Evolutionary conservation across 2,797 vertebrate species (phyloP).

Genomic region (Falco berigora): DNA sequence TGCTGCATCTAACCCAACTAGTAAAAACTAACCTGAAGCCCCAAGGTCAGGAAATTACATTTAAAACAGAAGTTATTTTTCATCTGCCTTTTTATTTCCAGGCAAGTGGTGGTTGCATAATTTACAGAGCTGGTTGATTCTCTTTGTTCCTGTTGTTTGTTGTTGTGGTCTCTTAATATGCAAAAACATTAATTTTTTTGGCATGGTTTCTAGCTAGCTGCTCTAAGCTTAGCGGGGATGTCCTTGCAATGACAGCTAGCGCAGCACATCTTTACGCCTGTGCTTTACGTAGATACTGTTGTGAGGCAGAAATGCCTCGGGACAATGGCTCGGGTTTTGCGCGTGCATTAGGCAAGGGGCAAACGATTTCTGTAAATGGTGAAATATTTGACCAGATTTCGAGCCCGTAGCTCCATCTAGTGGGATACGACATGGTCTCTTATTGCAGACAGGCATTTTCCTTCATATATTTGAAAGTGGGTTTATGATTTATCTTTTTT

Average conservation of each 20-base stretch:
- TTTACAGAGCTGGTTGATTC: neutral
- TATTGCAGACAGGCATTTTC: neutral
- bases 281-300: neutral
- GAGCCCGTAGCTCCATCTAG: neutral
- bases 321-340: neutral
- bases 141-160: neutral
- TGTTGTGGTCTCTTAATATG: neutral
- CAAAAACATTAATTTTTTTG: neutral
- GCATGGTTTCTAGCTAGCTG: neutral
- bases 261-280: neutral
- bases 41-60: neutral
- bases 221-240: accelerated
- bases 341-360: neutral
- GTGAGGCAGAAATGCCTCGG: neutral
- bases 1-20: neutral
- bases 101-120: neutral
- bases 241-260: neutral
- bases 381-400: neutral
- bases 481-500: neutral
- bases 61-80: neutral
- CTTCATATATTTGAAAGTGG: neutral
- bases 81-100: neutral
- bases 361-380: neutral
- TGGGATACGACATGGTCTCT: neutral
- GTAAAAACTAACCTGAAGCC: neutral